Percentiles rank a stretch among this genome's conserved stretches.
These are phyloP conservation scores for Macaria liturata DNA, from an alignment of 2,888 invertebrate species.

Conservation along the genomic window DNA sequence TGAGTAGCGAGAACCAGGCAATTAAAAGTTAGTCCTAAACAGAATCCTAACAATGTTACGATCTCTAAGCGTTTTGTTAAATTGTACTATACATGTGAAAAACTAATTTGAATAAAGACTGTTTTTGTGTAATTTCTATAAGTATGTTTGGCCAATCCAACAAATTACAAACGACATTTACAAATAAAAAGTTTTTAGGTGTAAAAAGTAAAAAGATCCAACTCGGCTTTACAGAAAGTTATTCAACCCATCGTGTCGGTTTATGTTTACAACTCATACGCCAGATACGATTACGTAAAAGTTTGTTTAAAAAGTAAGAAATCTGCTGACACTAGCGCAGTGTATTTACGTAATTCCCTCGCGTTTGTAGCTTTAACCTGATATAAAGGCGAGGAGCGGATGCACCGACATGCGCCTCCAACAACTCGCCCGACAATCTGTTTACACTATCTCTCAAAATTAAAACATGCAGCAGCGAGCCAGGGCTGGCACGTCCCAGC, in stretches of 20 bases:
- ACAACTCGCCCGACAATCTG: slow-evolving; percentile 55
- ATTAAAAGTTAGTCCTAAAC: slow-evolving; percentile 20
- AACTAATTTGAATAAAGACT: no score
- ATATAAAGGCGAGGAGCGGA: slow-evolving; percentile 24
- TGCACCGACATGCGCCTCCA: slow-evolving; percentile 34
- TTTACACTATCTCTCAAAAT: slow-evolving; percentile 61
- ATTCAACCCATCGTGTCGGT: background rate
- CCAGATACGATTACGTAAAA: slow-evolving; percentile 17
- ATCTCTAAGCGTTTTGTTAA: background rate
- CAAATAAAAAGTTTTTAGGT: background rate
- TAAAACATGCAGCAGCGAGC: slow-evolving; percentile 53
- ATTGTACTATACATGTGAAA: no score
- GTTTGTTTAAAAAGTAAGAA: slow-evolving; percentile 19
- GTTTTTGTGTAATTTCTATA: no score
- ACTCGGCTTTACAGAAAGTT: background rate
- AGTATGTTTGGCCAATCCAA: no score
- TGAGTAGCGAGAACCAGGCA: slow-evolving; percentile 10
- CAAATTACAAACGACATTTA: no score
- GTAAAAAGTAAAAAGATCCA: background rate
- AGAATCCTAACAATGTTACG: slow-evolving; percentile 10
- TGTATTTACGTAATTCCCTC: slow-evolving; percentile 35
- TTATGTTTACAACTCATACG: background rate
- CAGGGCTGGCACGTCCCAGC: slow-evolving; percentile 19
- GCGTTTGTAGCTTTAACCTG: slow-evolving; percentile 38
- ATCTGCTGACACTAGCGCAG: slow-evolving; percentile 14